Base-by-base conservation (phyloP, 2,113 vertebrate species). In the Periophthalmodon schlosseri region DNA sequence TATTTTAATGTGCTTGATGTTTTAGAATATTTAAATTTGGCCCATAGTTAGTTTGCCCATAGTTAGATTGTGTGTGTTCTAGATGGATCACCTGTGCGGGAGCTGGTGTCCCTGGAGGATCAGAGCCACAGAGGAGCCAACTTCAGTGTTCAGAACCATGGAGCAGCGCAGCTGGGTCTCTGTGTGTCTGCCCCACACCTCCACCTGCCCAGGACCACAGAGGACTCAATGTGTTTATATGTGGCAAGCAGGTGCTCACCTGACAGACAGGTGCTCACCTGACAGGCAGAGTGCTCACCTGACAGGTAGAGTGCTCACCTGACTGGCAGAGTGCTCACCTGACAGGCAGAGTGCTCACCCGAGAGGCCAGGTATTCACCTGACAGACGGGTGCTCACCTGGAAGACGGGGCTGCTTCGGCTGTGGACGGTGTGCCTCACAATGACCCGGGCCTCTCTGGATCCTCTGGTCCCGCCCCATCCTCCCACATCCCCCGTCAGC, bases 141-240 rank as follows among this genome's bases (percentile, higher is more conserved):
- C 77, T 72, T 94, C 94, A 76, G 78, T 93, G 77, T 88, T 93
- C 71, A 95, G 75, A n/a, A 85, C 90, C 76, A 95, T 66, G 28
- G 90, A 91, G 77, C 92, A 93, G 81, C 86, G 90, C 2, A 92
- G 86, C 81, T 93, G 90, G 7, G 92, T 90, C 79, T 90, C 92
- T 9, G 93, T 93, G 1, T 92, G 69, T 73, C 90, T 82, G 47
- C 87, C 91, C 92, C 92, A 93, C 46, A 80, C 88, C 68, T 93
- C 91, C 13, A 93, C 81, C 92, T 93, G 50, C 52, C 28, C 28
- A 28, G 28, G 28, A 28, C 28, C 28, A 28, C 28, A 28, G 28
- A 28, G 28, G 24, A 23, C 11, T 5, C 23, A 4, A 13, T 23
- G 21, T 58, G 18, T 12, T 58, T 21, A 14, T 24, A 1, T 13